phyloP scores from a whole-genome alignment of 1,140 invertebrate genomes.

The Triops cancriformis region DNA sequence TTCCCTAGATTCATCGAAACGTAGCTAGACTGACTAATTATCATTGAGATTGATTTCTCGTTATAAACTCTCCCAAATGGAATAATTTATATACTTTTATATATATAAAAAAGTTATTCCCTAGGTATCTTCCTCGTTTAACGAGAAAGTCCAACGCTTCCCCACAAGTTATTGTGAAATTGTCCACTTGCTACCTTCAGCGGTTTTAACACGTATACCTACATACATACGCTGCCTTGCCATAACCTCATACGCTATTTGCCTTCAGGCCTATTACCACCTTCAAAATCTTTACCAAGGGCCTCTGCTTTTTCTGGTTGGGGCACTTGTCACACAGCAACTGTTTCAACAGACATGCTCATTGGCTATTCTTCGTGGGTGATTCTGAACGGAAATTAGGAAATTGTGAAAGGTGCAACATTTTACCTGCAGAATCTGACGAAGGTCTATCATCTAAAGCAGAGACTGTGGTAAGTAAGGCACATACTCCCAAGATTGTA shows the following conservation, averaged over 20 bases:
- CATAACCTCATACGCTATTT: neutral
- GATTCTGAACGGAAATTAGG: neutral
- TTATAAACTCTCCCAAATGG: too few relatives aligned
- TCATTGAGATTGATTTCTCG: too few relatives aligned
- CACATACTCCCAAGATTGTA: conserved; percentile 1
- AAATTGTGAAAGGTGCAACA: neutral
- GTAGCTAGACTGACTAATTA: too few relatives aligned
- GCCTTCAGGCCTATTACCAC: neutral
- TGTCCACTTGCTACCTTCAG: neutral
- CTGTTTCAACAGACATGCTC: neutral
- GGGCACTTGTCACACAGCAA: conserved; percentile 3
- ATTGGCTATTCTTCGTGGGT: neutral
- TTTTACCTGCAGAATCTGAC: neutral
- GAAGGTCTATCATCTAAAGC: neutral
- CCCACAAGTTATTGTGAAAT: neutral
- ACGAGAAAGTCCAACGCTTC: too few relatives aligned
- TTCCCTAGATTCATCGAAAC: too few relatives aligned
- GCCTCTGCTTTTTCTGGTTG: neutral
- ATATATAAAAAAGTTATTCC: too few relatives aligned
- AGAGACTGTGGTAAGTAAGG: neutral
- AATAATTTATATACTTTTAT: too few relatives aligned
- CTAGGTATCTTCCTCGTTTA: too few relatives aligned
- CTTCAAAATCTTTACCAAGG: neutral
- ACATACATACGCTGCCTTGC: neutral
- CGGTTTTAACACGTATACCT: neutral